phyloP scores from a whole-genome alignment of 2,113 vertebrate species.

The Azemiops feae region DNA sequence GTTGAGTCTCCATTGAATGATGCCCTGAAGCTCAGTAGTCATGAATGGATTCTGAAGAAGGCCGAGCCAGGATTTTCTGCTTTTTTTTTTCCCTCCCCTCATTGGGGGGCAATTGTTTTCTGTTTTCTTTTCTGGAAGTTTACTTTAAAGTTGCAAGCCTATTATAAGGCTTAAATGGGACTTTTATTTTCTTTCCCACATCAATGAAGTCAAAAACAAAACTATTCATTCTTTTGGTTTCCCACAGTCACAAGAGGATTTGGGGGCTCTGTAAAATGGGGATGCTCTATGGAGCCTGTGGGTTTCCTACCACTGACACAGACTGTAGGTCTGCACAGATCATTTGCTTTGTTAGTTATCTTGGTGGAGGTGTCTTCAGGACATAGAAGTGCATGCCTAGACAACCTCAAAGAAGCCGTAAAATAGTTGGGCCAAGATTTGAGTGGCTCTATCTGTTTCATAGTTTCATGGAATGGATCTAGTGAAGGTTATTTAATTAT shows the following conservation, averaged over 20 bases:
- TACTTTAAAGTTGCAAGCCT: background rate
- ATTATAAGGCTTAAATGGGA: background rate
- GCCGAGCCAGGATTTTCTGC: background rate
- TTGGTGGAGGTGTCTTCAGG: background rate
- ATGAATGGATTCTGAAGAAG: background rate
- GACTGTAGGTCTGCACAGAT: background rate
- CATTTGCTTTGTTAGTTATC: background rate
- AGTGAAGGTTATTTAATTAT: background rate
- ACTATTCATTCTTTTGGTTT: background rate
- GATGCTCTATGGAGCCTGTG: background rate
- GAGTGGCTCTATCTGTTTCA: background rate
- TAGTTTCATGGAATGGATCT: background rate
- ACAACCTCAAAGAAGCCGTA: background rate
- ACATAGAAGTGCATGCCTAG: background rate
- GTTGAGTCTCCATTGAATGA: background rate
- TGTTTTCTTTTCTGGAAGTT: background rate
- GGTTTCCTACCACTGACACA: background rate
- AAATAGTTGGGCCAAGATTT: background rate
- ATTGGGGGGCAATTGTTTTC: background rate
- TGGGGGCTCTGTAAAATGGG: background rate
- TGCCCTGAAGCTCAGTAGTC: background rate
- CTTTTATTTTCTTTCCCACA: background rate
- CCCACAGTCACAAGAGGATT: background rate
- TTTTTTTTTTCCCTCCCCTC: rapidly evolving
- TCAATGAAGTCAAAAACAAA: background rate